Evolutionary conservation across 2,113 vertebrate species (phyloP).

Genomic region (Chelonoidis abingdonii): DNA sequence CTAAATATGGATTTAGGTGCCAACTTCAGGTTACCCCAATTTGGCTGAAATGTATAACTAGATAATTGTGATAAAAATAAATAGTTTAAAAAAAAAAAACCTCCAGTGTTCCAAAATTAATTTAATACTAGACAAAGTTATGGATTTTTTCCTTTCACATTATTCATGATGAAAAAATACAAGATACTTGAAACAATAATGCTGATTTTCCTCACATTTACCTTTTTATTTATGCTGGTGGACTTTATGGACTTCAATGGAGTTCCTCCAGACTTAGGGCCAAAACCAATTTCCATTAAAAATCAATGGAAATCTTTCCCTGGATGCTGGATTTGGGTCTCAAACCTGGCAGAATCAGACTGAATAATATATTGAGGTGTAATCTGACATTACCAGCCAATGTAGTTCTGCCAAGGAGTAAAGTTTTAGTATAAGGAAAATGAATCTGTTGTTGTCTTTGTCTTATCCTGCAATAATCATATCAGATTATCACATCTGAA

Average conservation of each 20-base stretch:
- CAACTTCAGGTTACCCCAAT: neutral
- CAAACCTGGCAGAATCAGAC: neutral
- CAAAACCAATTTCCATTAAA: neutral
- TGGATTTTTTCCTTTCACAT: neutral
- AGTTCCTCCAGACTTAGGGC: neutral
- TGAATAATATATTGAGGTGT: neutral
- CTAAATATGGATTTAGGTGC: accelerated
- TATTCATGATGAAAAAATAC: neutral
- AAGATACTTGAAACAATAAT: neutral
- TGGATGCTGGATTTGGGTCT: neutral
- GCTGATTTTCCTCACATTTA: neutral
- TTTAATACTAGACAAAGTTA: accelerated
- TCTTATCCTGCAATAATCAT: neutral
- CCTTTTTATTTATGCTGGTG: neutral
- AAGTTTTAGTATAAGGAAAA: neutral
- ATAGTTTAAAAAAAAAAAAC: neutral
- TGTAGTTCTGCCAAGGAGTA: neutral
- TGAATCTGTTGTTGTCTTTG: neutral
- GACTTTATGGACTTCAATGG: neutral
- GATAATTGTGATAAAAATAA: neutral
- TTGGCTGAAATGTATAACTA: neutral
- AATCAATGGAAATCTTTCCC: neutral
- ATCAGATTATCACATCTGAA: neutral
- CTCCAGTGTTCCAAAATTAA: neutral
- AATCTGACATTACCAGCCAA: neutral